Evolutionary conservation across 2,113 vertebrate species (phyloP).

Genomic region (Seriola dumerili): DNA sequence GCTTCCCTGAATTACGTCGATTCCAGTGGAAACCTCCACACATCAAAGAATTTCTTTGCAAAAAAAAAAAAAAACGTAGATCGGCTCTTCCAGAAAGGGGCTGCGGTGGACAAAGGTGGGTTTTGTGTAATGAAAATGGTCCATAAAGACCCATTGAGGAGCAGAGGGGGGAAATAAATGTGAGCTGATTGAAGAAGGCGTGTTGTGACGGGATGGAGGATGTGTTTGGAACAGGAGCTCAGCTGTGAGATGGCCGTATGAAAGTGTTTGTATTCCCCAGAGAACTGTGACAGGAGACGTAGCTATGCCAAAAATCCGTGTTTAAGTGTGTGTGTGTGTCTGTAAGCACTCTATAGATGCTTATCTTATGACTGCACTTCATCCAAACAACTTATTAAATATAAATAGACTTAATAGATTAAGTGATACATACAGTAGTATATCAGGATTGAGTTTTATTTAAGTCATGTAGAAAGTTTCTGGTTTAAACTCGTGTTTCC

Average conservation of each 20-base stretch:
- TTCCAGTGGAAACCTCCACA: slow-evolving; percentile 74
- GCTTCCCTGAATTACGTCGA: slow-evolving; percentile 35
- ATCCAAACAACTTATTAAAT: background rate
- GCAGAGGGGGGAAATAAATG: slow-evolving; percentile 60
- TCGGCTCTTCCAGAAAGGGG: slow-evolving; percentile 43
- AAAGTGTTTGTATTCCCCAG: slow-evolving; percentile 46
- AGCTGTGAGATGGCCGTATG: slow-evolving; percentile 41
- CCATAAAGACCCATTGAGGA: slow-evolving; percentile 78
- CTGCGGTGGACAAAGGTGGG: slow-evolving; percentile 72
- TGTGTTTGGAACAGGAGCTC: slow-evolving; percentile 71
- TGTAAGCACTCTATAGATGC: background rate
- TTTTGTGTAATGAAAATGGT: slow-evolving; percentile 73
- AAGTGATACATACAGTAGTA: background rate
- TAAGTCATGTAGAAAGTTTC: background rate
- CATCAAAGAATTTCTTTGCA: slow-evolving; percentile 64
- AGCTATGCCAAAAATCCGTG: slow-evolving; percentile 65
- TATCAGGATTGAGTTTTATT: background rate
- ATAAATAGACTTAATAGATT: background rate
- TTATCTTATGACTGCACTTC: background rate
- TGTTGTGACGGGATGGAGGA: slow-evolving; percentile 71
- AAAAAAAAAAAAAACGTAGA: slow-evolving; percentile 49
- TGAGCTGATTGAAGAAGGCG: slow-evolving; percentile 73
- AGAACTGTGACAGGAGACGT: slow-evolving; percentile 37
- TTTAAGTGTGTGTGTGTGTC: background rate
- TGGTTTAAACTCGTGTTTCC: background rate